Base-by-base conservation (phyloP, 1,140 invertebrate species). In the Philopotamus ludificatus region DNA sequence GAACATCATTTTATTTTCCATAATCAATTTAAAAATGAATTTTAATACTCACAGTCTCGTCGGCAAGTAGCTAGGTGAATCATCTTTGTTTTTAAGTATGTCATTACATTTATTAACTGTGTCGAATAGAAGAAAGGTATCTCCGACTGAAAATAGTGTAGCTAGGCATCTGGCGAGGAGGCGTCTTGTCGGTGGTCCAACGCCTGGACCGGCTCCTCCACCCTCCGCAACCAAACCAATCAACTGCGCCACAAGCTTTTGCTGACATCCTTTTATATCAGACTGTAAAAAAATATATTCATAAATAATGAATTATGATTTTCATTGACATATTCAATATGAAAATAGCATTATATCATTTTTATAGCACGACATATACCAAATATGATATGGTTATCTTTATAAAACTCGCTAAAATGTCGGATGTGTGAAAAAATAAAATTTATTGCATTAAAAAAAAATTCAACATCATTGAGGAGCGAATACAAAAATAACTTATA, bases 91-190 rank as follows among this genome's bases (percentile, higher is more conserved):
- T 79, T 94, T 96, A 15, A 99, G 83, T 69, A 97, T 92, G 75
- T 99, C 97, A 83, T 98, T 99, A 81, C 96, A 99, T 70, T 94
- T 93, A 77, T 99, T 98, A 47, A 99, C 94, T 2, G 95, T 97
- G 71, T 98, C 93, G 80, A 99, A 99, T 0, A 99, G 84, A 59
- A 95, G 84, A 79, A 96, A 98, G 49, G 97, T 96, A 79, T 99
- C 97, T 0, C 97, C 97, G 49, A 99, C 94, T 70, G 91, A 94
- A 78, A 99, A 99, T 26, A 99, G 81, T 3, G 94, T 96, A 0
- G 96, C 94, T 41, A 99, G 80, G 76, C 94, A 97, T 74, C 91
- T 83, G 10, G 94, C 94, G 54, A 99, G 87, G n/a, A 99, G 81
- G 75, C 91, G 88, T 18, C 97, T 81, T 1, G 95, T 95, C 12